These are phyloP conservation scores for Bubo bubo DNA, from an alignment of 2,113 vertebrate genomes.

Conservation along the genomic window DNA sequence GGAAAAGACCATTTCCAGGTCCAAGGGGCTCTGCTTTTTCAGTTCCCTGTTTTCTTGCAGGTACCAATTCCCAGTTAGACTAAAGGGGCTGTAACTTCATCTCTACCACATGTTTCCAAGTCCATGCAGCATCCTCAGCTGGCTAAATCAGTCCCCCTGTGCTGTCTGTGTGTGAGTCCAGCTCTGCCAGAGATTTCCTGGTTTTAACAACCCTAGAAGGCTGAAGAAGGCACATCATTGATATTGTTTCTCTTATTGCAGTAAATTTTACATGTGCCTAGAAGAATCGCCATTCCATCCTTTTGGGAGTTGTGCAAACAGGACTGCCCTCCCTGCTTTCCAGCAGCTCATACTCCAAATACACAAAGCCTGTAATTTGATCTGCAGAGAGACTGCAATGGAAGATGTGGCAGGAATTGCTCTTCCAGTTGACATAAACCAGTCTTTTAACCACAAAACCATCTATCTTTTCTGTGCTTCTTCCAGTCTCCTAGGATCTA, in stretches of 20 bases:
- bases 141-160: background rate
- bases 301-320: background rate
- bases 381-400: background rate
- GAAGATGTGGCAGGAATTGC: background rate
- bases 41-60: background rate
- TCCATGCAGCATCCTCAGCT: background rate
- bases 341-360: background rate
- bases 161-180: too few species aligned
- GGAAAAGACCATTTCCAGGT: background rate
- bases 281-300: background rate
- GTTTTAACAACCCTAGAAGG: background rate
- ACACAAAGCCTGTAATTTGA: background rate
- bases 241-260: fast-evolving
- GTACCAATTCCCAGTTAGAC: background rate
- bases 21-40: background rate
- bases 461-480: background rate
- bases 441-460: background rate
- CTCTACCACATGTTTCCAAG: fast-evolving
- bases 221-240: background rate
- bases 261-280: background rate
- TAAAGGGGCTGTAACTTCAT: background rate
- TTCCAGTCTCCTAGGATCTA: background rate
- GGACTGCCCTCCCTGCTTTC: background rate
- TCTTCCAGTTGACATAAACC: background rate
- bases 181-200: background rate